Base-by-base conservation (phyloP, 2,888 invertebrate genomes). In the Pyrgus malvae region DNA sequence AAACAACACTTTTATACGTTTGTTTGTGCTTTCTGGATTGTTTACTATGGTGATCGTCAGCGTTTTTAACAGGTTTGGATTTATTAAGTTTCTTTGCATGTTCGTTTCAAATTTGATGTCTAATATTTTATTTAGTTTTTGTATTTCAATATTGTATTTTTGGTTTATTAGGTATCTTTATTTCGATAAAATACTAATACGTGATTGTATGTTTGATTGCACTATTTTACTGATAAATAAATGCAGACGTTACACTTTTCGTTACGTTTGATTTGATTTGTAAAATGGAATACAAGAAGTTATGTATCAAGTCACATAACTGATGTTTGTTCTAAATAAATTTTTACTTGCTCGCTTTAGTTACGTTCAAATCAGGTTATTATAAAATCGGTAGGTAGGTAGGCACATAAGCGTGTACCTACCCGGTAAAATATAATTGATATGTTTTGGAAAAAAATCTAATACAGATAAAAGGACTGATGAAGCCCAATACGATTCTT, bases 11-110 rank as follows among this genome's bases (percentile, higher is more conserved):
- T 55, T 66, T 59, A 64, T 68, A 27, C 27, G 57, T 63, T 61
- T 70, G 62, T 61, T 48, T 56, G 61, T 59, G 51, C 65, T 63
- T 64, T 62, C 72, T 78, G 87, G 88, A 86, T 87, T 83, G 75
- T 83, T 83, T 80, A 88, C 74, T 80, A 90, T 90, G 89, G 89
- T 90, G 76, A 89, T 90, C 73, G 88, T 90, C 76, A 82, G 89
- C 76, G 89, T 90, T 72, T 90, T 90, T 75, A 90, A 85, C 82
- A 89, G 89, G 89, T 89, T 70, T 80, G 86, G 9, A 38, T 53
- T 45, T 35, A 38, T 33, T 6, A 11, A 6, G 8, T 31, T 33
- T 11, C 23, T 2, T 12, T 35, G 33, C 41, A 48, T 33, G 45
- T 12, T 48, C 16, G 12, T 38, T 16, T 2, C 9, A 1, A 12